Evolutionary conservation across 1,140 invertebrate genomes (phyloP).

Genomic region (Lysiphlebus fabarum): DNA sequence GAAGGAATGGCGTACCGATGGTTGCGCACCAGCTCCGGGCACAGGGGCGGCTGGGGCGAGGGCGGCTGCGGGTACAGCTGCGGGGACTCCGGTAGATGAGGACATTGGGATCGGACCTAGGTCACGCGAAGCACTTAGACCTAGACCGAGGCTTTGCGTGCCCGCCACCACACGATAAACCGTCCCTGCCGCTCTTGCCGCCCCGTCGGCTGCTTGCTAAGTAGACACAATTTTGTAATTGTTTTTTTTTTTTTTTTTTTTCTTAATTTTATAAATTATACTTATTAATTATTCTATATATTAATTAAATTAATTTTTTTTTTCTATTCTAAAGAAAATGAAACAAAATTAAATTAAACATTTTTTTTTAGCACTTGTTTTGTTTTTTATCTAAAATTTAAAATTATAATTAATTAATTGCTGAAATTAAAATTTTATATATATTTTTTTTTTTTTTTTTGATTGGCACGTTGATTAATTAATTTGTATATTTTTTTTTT

Average conservation of each 20-base stretch:
- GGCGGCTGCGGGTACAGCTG: constrained; percentile 40
- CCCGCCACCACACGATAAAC: constrained; percentile 74
- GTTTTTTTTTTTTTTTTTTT: constrained; percentile 23
- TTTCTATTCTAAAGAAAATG: too few species aligned
- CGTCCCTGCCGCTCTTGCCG: constrained; percentile 71
- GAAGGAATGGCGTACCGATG: constrained; percentile 55
- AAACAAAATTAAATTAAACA: too few species aligned
- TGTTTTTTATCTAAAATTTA: background rate
- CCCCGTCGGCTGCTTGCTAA: constrained; percentile 72
- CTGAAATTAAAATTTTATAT: background rate
- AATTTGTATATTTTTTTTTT: constrained; percentile 5
- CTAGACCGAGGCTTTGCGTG: constrained; percentile 70
- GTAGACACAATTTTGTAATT: constrained; percentile 42
- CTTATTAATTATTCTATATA: background rate
- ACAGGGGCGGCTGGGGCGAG: constrained; percentile 46
- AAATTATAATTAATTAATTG: background rate
- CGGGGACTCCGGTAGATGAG: constrained; percentile 50
- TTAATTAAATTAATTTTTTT: too few species aligned
- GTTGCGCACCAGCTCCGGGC: constrained; percentile 48
- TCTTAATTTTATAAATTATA: constrained; percentile 24
- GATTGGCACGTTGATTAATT: background rate
- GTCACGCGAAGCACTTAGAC: constrained; percentile 64
- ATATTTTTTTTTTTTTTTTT: background rate
- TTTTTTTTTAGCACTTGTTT: too few species aligned
- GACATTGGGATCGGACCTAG: constrained; percentile 55